These are phyloP conservation scores for Prunella strophiata DNA, from an alignment of 2,797 vertebrate species.

Conservation along the genomic window DNA sequence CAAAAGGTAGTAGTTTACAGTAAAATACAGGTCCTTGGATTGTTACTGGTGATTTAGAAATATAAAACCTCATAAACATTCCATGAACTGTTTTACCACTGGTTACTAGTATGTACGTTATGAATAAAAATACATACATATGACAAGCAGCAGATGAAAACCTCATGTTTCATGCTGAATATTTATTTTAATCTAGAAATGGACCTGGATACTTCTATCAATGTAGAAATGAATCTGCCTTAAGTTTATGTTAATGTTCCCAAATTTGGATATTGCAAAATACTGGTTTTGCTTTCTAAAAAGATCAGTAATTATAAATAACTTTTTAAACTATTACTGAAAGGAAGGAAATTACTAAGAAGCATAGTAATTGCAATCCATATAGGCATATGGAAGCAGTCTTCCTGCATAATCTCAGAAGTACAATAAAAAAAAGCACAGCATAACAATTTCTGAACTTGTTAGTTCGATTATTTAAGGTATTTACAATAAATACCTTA, in stretches of 20 bases:
- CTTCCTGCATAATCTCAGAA: background rate
- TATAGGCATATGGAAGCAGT: background rate
- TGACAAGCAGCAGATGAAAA: background rate
- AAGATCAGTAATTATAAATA: background rate
- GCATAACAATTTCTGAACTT: background rate
- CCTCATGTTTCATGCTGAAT: background rate
- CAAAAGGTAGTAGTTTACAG: background rate
- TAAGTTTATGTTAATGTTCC: background rate
- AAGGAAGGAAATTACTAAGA: background rate
- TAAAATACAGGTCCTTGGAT: background rate
- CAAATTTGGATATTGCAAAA: background rate
- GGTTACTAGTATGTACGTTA: background rate
- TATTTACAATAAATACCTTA: background rate
- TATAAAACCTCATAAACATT: background rate
- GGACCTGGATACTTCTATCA: background rate
- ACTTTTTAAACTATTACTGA: background rate
- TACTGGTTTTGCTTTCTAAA: background rate
- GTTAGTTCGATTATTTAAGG: background rate
- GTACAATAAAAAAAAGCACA: background rate
- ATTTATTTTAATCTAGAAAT: background rate
- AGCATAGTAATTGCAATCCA: background rate
- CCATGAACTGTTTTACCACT: background rate
- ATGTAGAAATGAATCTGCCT: background rate
- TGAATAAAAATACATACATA: accelerated
- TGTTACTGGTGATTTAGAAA: background rate